Evolutionary conservation across 2,113 vertebrate species (phyloP), one percentile per base, ranked within the genome.

Genomic region (Pyrgilauda ruficollis): DNA sequence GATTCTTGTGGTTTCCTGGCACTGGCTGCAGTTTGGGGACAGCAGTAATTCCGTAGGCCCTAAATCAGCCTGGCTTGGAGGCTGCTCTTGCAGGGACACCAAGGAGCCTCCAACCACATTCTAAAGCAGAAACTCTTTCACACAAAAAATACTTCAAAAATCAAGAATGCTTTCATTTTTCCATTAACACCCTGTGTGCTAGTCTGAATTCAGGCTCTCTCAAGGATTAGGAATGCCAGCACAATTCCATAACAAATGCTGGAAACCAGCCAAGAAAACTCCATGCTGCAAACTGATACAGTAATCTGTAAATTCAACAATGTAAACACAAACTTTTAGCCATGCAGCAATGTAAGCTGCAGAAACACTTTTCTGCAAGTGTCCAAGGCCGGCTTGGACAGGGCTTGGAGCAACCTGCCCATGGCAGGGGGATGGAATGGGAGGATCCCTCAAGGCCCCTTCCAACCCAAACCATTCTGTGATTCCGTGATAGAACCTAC

Each of bases 1-100:
- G 55, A 85, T 86, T 88, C 93, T 85, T 67, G 87, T 8, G 85
- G 93, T 95, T 95, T 94, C 55, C 19, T 12, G 35, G 59, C 10
- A 72, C 67, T 88, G 85, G 91, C 82, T 96, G 75, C 50, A 76
- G 67, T 18, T 5, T 68, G 88, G 75, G 53, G 82, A 67, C 59
- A 50, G 58, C 19, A 87, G 23, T 70, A 82, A 87, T 35, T 89
- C 37, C 0, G 0, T 2, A 56, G 78, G 82, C 73, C 87, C 50
- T 67, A 47, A 70, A 79, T 76, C 78, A 88, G 47, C 77, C 77
- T 6, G 1, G 13, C 67, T 80, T 9, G 10, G 88, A 69, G 44
- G 43, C 63, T 58, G 72, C 41, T 81, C 52, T 83, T 77, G 64
- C 2, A 21, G 76, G 59, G 87, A 76, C 35, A 46, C 72, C 4